Evolutionary conservation across 2,797 vertebrate species (phyloP).

Genomic region (Macropodus opercularis): DNA sequence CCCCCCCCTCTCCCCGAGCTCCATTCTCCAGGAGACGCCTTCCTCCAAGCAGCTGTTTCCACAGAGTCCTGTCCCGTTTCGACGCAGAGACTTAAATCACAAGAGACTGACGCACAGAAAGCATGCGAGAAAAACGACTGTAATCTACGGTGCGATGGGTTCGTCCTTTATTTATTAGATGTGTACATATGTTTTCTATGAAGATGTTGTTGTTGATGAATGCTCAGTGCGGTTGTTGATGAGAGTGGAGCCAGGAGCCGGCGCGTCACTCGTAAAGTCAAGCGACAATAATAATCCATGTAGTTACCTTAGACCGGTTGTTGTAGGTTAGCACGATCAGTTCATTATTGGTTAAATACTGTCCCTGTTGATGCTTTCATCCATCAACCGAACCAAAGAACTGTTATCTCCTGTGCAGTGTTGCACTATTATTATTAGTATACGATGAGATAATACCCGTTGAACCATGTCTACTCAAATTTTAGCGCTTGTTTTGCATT

Average conservation of each 20-base stretch:
- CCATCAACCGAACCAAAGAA: constrained; percentile 79
- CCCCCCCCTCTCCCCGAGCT: too few relatives aligned
- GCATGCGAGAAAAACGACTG: constrained; percentile 78
- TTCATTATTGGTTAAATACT: constrained; percentile 23
- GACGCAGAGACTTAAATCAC: constrained; percentile 64
- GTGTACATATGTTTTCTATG: constrained; percentile 83
- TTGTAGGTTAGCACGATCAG: constrained; percentile 32
- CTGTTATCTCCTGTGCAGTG: constrained; percentile 39
- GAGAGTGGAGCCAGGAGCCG: constrained; percentile 28
- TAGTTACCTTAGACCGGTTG: constrained; percentile 26
- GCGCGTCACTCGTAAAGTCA: constrained; percentile 13
- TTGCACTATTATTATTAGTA: constrained; percentile 10
- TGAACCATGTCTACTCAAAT: neutral
- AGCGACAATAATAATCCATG: constrained; percentile 22
- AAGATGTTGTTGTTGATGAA: constrained; percentile 78
- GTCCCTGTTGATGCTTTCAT: constrained; percentile 33
- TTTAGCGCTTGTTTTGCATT: constrained; percentile 34
- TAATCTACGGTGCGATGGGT: constrained; percentile 77
- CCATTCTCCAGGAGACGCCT: constrained; percentile 49
- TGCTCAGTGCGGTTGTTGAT: constrained; percentile 69
- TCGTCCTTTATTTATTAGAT: constrained; percentile 82
- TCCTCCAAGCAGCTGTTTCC: constrained; percentile 45
- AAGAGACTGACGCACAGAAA: constrained; percentile 73
- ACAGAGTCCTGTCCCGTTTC: constrained; percentile 39
- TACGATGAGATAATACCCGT: constrained; percentile 32